Evolutionary conservation across 2,113 vertebrate species (phyloP), one percentile per base, ranked within the genome.

Genomic region (Zosterops hypoxanthus): DNA sequence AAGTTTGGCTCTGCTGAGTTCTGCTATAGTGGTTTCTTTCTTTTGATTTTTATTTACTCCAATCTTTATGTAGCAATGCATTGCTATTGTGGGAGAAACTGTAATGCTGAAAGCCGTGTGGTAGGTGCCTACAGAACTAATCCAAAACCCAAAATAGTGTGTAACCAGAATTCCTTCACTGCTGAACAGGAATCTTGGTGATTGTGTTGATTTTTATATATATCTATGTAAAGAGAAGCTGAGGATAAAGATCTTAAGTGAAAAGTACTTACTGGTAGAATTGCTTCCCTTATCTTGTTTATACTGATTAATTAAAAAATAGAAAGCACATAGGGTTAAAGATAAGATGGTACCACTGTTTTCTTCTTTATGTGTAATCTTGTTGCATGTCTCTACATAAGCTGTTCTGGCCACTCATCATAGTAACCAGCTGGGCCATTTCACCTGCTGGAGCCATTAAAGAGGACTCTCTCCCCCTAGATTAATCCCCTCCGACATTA

Each of bases 341-440:
- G 97, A 96, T 96, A 96, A 97, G 97, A 97, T 96, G 90, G 96
- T 97, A 94, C 97, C 81, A 94, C 96, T 97, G 97, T 98, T 97
- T 98, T 96, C 94, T 96, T 91, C 95, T 96, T 93, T 96, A 94
- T 97, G 91, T 97, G 96, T 98, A 98, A 98, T 98, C 97, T 98
- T 98, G 98, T 98, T 98, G 98, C 98, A 91, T 98, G 98, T 98
- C 98, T 98, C 97, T 98, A 98, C 98, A 98, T 98, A 98, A 98
- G 98, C 98, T 97, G 98, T 98, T 99, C 98, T 99, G 99, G 99
- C 99, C 99, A 98, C 98, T 99, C 99, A 99, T 99, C 99, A 98
- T 97, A 97, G 99, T 99, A 99, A 99, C 99, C 98, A 99, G 99
- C 98, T 99, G 98, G 99, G 99, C 99, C 98, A 99, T 99, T 99